Conservation (phyloP, 2,797 vertebrate genomes). For the Holocentrus rufus region DNA sequence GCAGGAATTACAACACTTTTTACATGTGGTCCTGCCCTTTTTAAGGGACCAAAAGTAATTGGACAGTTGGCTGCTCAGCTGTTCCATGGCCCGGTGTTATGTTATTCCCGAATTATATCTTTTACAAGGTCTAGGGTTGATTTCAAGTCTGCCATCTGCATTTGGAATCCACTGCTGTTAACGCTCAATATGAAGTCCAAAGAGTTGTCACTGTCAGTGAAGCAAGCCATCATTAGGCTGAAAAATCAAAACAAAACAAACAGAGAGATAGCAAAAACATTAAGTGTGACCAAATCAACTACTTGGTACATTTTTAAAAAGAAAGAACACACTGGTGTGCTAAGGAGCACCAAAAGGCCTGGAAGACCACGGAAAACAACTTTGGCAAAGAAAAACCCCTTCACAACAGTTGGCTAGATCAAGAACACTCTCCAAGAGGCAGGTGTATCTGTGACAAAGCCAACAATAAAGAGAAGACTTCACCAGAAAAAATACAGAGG, state of each 20-base stretch:
- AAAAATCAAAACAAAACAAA: slow-evolving; percentile 33
- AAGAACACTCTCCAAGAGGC: no score
- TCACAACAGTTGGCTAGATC: slow-evolving; percentile 63
- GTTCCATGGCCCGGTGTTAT: no score
- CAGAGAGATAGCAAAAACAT: slow-evolving; percentile 48
- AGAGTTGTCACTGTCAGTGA: slow-evolving; percentile 31
- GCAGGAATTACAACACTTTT: no score
- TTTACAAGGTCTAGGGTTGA: slow-evolving; percentile 11
- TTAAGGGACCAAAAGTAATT: no score
- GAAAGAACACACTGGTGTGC: slow-evolving; percentile 27
- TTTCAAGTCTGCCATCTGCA: slow-evolving; percentile 13
- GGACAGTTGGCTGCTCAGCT: no score
- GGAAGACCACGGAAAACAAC: slow-evolving; percentile 54
- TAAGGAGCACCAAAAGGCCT: slow-evolving; percentile 32
- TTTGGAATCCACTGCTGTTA: slow-evolving; percentile 19
- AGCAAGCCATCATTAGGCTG: slow-evolving; percentile 51
- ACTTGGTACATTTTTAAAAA: slow-evolving; percentile 39
- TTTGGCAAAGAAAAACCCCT: slow-evolving; percentile 51
- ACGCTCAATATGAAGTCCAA: slow-evolving; percentile 8
- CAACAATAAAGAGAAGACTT: no score
- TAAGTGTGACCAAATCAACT: slow-evolving; percentile 46
- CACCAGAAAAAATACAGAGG: no score
- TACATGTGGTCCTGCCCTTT: no score
- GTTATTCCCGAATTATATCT: no score
- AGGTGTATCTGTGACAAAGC: slow-evolving; percentile 29